These are phyloP conservation scores for Ornithorhynchus anatinus DNA, from an alignment of 2,113 vertebrate species.

Conservation along the genomic window DNA sequence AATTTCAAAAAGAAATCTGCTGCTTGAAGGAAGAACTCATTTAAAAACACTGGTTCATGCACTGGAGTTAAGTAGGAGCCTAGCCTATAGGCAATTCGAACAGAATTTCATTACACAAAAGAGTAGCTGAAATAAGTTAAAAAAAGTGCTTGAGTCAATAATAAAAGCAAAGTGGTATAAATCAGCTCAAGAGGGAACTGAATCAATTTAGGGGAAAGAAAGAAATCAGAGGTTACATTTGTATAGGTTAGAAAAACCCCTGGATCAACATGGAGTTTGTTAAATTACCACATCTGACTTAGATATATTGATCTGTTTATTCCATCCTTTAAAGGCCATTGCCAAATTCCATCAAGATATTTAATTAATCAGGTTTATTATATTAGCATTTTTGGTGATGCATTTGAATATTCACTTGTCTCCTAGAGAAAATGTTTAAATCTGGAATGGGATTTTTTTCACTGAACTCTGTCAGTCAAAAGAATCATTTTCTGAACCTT, in stretches of 20 bases:
- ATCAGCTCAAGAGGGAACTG: conserved; percentile 32
- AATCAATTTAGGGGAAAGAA: conserved; percentile 26
- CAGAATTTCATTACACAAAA: conserved; percentile 21
- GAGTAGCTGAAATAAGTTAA: conserved; percentile 31
- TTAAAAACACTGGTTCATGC: conserved; percentile 28
- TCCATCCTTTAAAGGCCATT: background rate
- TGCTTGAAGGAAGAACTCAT: conserved; percentile 27
- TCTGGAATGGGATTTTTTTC: too few relatives aligned
- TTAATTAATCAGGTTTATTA: background rate
- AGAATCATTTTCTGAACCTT: too few relatives aligned
- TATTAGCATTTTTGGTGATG: background rate
- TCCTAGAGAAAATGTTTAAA: too few relatives aligned
- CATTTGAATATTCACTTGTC: too few relatives aligned
- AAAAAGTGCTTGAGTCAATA: conserved; percentile 37
- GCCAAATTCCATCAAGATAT: background rate
- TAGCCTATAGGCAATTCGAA: conserved; percentile 27
- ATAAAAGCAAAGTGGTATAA: conserved; percentile 35
- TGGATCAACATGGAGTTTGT: background rate
- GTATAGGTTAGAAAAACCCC: background rate
- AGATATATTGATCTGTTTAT: too few relatives aligned
- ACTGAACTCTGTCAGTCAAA: too few relatives aligned
- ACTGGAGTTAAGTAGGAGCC: conserved; percentile 14
- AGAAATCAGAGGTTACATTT: background rate
- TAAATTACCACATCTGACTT: background rate
- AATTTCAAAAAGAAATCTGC: background rate